A percentile compares a stretch with the other conserved stretches of the same genome.
These are phyloP conservation scores for Amblyteles armatorius DNA, from an alignment of 2,888 invertebrate species.

Conservation along the genomic window DNA sequence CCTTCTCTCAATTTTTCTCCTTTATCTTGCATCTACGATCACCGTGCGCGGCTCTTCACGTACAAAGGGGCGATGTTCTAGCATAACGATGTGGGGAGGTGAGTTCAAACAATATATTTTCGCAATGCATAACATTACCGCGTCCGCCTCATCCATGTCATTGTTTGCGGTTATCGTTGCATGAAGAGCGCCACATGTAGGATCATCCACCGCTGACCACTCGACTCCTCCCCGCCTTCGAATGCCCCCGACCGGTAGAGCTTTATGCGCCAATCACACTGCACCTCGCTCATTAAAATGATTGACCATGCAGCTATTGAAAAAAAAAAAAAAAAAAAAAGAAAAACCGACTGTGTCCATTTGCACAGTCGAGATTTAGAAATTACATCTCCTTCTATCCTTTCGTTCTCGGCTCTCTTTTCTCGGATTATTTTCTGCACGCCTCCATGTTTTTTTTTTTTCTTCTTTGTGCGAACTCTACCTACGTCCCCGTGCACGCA, in stretches of 20 bases:
- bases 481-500: constrained; percentile 32
- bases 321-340: not conserved
- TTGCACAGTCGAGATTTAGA: constrained; percentile 17
- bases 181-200: constrained; percentile 75
- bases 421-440: constrained; percentile 17
- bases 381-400: constrained; percentile 12
- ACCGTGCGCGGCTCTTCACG: not conserved
- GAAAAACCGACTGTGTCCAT: not conserved
- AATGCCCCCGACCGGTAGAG: not conserved
- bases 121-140: constrained; percentile 79
- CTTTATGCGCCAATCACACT: constrained; percentile 44
- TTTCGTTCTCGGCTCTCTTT: constrained; percentile 3
- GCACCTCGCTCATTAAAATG: constrained; percentile 14
- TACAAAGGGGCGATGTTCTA: constrained; percentile 23
- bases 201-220: constrained; percentile 51
- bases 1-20: not conserved
- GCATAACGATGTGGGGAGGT: not conserved
- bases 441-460: constrained; percentile 11
- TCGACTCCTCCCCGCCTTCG: constrained; percentile 22
- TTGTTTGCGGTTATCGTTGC: constrained; percentile 80
- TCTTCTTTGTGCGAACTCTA: constrained; percentile 11
- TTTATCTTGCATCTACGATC: not conserved
- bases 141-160: constrained; percentile 80
- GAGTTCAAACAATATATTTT: constrained; percentile 60
- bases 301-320: not conserved